Conservation (phyloP, 2,888 invertebrate species). For the Crossocerus cetratus region DNA sequence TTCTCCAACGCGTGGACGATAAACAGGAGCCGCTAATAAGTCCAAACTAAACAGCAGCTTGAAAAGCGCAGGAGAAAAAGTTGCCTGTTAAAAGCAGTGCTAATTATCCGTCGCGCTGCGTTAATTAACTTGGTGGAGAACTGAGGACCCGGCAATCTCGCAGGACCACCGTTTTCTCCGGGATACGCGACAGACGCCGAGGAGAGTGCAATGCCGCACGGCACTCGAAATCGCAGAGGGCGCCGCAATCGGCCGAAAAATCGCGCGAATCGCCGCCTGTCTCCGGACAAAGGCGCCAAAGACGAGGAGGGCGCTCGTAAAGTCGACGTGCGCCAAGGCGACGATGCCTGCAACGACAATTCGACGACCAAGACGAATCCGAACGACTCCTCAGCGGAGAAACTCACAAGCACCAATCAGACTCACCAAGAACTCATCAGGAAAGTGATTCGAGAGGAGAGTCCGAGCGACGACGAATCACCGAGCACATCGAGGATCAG, state of each 20-base stretch:
- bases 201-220: conserved; percentile 64
- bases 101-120: no score
- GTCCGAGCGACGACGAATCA: not conserved
- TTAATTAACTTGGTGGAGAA: no score
- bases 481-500: not conserved
- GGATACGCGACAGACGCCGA: conserved; percentile 60
- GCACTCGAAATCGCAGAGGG: conserved; percentile 64
- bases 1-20: no score
- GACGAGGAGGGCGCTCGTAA: conserved; percentile 11
- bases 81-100: no score
- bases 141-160: conserved; percentile 26
- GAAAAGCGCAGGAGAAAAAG: no score
- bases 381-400: conserved; percentile 36
- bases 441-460: conserved; percentile 21
- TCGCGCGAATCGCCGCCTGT: conserved; percentile 42
- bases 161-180: conserved; percentile 44
- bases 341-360: not conserved
- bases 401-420: no score
- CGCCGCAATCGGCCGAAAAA: conserved; percentile 64
- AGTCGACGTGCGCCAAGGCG: not conserved
- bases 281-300: conserved; percentile 23
- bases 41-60: no score
- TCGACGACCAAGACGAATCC: conserved; percentile 17
- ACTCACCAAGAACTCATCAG: not conserved
- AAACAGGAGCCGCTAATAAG: no score